Conservation (phyloP, 2,113 vertebrate genomes). For the Crotophaga sulcirostris region DNA sequence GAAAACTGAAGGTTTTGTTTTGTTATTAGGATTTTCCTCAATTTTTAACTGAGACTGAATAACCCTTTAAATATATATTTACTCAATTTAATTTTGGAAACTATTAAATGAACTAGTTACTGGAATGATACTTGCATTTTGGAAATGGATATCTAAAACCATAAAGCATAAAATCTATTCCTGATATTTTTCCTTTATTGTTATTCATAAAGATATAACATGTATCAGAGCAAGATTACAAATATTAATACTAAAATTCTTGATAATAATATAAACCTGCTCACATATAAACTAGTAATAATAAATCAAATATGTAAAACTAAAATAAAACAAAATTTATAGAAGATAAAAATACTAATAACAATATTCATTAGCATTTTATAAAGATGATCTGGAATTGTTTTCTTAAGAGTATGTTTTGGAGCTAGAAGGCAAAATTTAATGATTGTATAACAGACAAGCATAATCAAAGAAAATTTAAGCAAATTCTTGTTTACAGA, state of each 20-base stretch:
- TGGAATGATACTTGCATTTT: background rate
- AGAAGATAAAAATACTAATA: background rate
- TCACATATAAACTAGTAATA: background rate
- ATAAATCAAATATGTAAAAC: background rate
- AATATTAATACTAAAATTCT: background rate
- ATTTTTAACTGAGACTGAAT: background rate
- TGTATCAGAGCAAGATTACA: background rate
- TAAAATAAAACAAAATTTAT: background rate
- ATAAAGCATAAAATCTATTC: no score
- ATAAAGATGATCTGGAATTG: background rate
- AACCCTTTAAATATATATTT: background rate
- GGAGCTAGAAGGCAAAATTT: background rate
- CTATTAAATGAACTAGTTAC: background rate
- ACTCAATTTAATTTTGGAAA: background rate
- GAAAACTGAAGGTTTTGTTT: no score
- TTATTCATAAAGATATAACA: background rate
- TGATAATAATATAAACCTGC: background rate
- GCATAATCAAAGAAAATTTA: background rate
- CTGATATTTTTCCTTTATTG: no score
- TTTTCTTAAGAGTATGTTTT: background rate
- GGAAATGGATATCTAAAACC: background rate
- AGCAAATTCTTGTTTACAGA: background rate
- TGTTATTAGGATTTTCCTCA: background rate
- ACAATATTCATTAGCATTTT: background rate
- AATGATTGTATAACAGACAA: background rate